These are phyloP conservation scores for Planococcus citri DNA, from an alignment of 1,140 invertebrate species.

Conservation along the genomic window DNA sequence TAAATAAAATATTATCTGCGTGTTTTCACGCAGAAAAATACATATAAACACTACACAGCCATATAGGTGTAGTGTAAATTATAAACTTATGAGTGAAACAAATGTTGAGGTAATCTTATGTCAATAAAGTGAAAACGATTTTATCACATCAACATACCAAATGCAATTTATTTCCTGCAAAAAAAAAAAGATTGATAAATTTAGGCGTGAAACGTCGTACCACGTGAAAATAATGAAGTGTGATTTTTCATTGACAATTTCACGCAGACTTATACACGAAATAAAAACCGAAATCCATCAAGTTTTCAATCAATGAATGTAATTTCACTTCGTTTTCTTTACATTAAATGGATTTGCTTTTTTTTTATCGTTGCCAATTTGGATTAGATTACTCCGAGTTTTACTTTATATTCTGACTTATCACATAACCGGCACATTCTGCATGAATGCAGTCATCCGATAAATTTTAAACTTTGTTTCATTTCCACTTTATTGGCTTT, in stretches of 20 bases:
- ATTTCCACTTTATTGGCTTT: constrained; percentile 16
- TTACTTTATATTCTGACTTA: constrained; percentile 14
- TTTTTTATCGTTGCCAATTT: neutral
- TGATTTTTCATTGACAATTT: neutral
- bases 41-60: too few species aligned
- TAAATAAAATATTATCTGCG: too few species aligned
- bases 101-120: too few species aligned
- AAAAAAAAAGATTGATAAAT: neutral
- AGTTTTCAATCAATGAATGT: constrained; percentile 3
- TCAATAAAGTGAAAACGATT: too few species aligned
- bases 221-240: neutral
- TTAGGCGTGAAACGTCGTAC: neutral
- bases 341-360: neutral
- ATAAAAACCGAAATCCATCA: constrained; percentile 2
- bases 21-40: too few species aligned
- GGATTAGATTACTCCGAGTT: neutral
- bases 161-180: too few species aligned
- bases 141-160: too few species aligned
- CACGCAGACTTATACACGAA: neutral
- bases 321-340: neutral
- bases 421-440: constrained; percentile 16
- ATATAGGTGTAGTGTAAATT: too few species aligned
- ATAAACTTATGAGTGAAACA: too few species aligned
- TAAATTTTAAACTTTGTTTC: constrained; percentile 20
- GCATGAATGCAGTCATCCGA: constrained; percentile 11